Percentiles rank a stretch among this genome's conserved stretches.
Conservation (phyloP, 2,888 invertebrate genomes). For the Adelognathus sp. region DNA sequence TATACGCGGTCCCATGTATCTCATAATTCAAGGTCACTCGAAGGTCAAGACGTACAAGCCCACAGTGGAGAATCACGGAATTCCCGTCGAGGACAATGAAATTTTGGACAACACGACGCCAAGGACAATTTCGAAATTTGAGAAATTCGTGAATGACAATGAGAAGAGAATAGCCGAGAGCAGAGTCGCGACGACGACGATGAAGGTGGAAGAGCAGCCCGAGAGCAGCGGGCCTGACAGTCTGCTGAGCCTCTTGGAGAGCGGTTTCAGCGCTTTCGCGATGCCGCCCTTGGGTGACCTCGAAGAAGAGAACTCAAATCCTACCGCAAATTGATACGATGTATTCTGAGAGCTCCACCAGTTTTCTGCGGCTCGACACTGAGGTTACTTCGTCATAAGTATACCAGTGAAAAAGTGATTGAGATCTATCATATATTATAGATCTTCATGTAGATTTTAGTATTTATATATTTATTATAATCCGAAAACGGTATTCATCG, state of each 20-base stretch:
- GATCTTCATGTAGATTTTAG: neutral
- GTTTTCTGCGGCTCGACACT: neutral
- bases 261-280: constrained; percentile 71
- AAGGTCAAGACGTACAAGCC: constrained; percentile 93
- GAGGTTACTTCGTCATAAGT: neutral
- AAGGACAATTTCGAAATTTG: constrained; percentile 69
- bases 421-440: too few relatives aligned
- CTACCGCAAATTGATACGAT: neutral
- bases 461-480: neutral
- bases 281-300: constrained; percentile 56
- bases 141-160: constrained; percentile 70
- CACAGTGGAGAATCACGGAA: constrained; percentile 66
- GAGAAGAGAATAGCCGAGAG: constrained; percentile 57
- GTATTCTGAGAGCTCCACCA: neutral
- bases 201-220: constrained; percentile 50
- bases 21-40: constrained; percentile 93
- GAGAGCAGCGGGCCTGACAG: constrained; percentile 58
- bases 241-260: constrained; percentile 71
- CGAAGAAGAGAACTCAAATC: constrained; percentile 46
- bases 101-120: constrained; percentile 63
- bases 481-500: neutral
- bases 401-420: neutral
- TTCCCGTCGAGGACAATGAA: constrained; percentile 65
- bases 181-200: constrained; percentile 53
- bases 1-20: constrained; percentile 86